phyloP scores from a whole-genome alignment of 2,888 invertebrate genomes.

The Ochropleura leucogaster region DNA sequence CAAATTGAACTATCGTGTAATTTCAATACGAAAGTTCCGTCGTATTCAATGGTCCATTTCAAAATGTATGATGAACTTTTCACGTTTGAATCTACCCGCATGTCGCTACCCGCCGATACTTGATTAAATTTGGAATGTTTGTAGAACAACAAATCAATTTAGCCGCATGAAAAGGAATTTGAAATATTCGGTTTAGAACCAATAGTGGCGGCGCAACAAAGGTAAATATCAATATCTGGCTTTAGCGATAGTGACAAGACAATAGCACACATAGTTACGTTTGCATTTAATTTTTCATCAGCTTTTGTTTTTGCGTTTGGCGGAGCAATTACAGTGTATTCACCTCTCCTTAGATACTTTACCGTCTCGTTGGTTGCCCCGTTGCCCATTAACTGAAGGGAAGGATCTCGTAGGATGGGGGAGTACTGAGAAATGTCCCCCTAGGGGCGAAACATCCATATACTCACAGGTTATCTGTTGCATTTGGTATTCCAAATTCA shows the following conservation, averaged over 20 bases:
- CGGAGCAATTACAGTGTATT: slow-evolving; percentile 78
- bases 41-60: slow-evolving; percentile 37
- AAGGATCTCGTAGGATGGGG: slow-evolving; percentile 73
- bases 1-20: slow-evolving; percentile 69
- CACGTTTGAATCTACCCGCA: slow-evolving; percentile 32
- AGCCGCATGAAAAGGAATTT: slow-evolving; percentile 34
- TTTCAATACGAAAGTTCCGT: slow-evolving; percentile 67
- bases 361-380: slow-evolving; percentile 72
- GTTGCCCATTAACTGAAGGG: slow-evolving; percentile 71
- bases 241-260: slow-evolving; percentile 8
- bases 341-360: slow-evolving; percentile 75
- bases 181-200: slow-evolving; percentile 47
- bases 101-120: slow-evolving; percentile 13
- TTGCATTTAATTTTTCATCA: slow-evolving; percentile 32
- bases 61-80: slow-evolving; percentile 53
- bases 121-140: slow-evolving; percentile 55
- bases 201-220: slow-evolving; percentile 28
- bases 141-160: slow-evolving; percentile 48
- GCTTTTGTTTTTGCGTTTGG: slow-evolving; percentile 67
- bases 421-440: slow-evolving; percentile 78
- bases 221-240: slow-evolving; percentile 25
- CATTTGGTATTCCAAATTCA: slow-evolving; percentile 23
- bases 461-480: slow-evolving; percentile 35
- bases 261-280: not conserved
- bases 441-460: slow-evolving; percentile 71